A percentile compares a stretch with the other conserved stretches of the same genome.
Conservation (phyloP, 2,888 invertebrate genomes). For the Agrilus cyanescens region DNA sequence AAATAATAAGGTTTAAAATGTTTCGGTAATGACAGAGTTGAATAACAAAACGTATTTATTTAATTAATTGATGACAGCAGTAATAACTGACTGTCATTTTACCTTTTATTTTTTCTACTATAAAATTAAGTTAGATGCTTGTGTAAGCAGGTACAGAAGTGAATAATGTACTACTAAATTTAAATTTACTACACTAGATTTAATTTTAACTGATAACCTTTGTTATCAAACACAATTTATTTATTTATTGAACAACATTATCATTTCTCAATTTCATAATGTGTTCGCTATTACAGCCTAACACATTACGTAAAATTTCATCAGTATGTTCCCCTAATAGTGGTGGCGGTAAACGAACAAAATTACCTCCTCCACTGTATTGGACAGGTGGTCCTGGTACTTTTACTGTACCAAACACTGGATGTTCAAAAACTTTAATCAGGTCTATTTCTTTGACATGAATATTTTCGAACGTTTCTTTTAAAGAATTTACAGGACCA, state of each 20-base stretch:
- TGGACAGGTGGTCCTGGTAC: slow-evolving; percentile 79
- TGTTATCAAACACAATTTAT: no score
- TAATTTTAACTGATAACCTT: no score
- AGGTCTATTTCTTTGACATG: slow-evolving; percentile 66
- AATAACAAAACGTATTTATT: no score
- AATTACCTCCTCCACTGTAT: slow-evolving; percentile 62
- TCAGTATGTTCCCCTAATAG: slow-evolving; percentile 78
- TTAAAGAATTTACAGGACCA: slow-evolving; percentile 80
- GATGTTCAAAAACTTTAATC: slow-evolving; percentile 60
- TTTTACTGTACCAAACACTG: slow-evolving; percentile 56
- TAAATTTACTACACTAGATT: no score
- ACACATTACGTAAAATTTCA: slow-evolving; percentile 54
- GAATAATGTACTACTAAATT: no score
- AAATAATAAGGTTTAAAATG: no score
- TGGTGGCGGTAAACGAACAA: slow-evolving; percentile 66
- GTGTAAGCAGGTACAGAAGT: no score
- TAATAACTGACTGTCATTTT: no score
- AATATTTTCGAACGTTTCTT: slow-evolving; percentile 76
- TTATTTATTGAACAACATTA: slow-evolving; percentile 37
- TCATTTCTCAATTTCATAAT: slow-evolving; percentile 40
- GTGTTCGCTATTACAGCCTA: slow-evolving; percentile 49
- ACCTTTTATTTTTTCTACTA: no score
- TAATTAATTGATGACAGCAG: no score
- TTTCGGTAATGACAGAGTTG: no score
- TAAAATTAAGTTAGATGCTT: no score